Conservation (phyloP, 2,888 invertebrate species). For the Hesperia comma region DNA sequence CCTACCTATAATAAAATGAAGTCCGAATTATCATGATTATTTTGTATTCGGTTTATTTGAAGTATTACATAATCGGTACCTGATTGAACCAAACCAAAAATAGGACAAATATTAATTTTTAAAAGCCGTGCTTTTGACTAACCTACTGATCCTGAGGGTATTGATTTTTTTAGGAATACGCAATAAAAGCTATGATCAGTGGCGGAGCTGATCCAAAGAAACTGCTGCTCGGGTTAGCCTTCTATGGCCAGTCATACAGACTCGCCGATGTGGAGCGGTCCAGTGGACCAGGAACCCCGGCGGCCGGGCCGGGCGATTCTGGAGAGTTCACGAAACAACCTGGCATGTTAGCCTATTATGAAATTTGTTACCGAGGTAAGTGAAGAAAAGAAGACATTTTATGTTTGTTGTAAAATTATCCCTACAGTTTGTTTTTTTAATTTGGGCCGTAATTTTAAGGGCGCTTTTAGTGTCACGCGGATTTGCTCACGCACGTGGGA, state of each 20-base stretch:
- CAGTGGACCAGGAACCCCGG: conserved; percentile 84
- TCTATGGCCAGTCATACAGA: conserved; percentile 94
- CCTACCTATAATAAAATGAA: no score
- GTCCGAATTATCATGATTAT: no score
- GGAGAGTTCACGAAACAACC: conserved; percentile 93
- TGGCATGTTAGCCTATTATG: conserved; percentile 94
- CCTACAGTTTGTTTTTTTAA: no score
- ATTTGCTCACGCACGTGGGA: no score
- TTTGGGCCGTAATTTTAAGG: no score
- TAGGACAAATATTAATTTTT: neutral
- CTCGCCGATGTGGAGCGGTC: conserved; percentile 74
- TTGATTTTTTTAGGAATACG: conserved; percentile 87
- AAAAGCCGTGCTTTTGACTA: no score
- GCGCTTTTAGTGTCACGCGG: no score
- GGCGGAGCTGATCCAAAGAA: conserved; percentile 91
- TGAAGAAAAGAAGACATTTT: neutral
- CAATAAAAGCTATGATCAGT: conserved; percentile 89
- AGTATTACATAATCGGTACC: no score
- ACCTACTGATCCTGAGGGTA: no score
- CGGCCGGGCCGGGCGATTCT: conserved; percentile 89
- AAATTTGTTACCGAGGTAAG: conserved; percentile 88
- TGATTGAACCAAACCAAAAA: no score
- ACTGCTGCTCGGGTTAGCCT: conserved; percentile 91
- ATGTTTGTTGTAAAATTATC: no score
- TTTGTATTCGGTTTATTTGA: no score